Evolutionary conservation across 2,113 vertebrate genomes (phyloP).

Genomic region (Microtus richardsoni): DNA sequence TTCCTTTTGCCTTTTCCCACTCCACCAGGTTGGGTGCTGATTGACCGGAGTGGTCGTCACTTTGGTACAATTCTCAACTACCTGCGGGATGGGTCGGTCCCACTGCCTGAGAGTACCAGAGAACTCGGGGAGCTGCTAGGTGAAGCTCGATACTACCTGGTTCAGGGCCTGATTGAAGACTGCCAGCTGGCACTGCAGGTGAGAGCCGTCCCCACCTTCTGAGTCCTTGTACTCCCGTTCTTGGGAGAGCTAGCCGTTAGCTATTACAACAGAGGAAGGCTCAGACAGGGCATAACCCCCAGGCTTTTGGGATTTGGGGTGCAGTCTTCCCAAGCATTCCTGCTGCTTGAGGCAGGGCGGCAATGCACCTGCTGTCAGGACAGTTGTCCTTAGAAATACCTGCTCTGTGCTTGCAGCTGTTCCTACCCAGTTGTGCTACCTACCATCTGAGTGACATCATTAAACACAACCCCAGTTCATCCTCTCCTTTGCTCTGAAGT

Average conservation of each 20-base stretch:
- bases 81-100: constrained; percentile 92
- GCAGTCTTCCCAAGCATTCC: not conserved
- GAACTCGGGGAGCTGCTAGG: constrained; percentile 92
- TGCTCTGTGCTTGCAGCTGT: not conserved
- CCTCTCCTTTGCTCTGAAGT: constrained; percentile 42
- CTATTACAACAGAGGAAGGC: not conserved
- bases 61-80: constrained; percentile 93
- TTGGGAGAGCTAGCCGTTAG: not conserved
- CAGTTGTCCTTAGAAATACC: not conserved
- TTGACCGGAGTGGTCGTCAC: constrained; percentile 92
- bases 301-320: not conserved
- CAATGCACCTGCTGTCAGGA: not conserved
- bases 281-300: not conserved
- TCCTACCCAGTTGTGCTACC: not conserved
- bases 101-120: constrained; percentile 90
- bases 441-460: not conserved
- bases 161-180: constrained; percentile 93
- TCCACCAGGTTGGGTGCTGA: constrained; percentile 91
- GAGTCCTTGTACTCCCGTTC: not conserved
- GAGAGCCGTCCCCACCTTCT: not conserved
- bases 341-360: not conserved
- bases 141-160: constrained; percentile 92
- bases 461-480: not conserved
- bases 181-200: constrained; percentile 92
- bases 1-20: not conserved